Percentiles rank a stretch among this genome's conserved stretches.
Evolutionary conservation across 1,140 invertebrate genomes (phyloP).

Genomic region (Drosophila melanogaster): Release_6_plus_ISO1_MT NT_033777.3:18817501-18818000

Average conservation of each 20-base stretch:
- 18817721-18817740: background rate
- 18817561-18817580: too few relatives aligned
- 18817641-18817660: too few relatives aligned
- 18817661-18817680: too few relatives aligned
- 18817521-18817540: too few relatives aligned
- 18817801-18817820: constrained; percentile 31
- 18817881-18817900: constrained; percentile 25
- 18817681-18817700: background rate
- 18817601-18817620: too few relatives aligned
- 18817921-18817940: constrained; percentile 17
- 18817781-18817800: constrained; percentile 10
- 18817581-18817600: too few relatives aligned
- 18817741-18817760: constrained; percentile 28
- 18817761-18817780: constrained; percentile 20
- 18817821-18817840: background rate
- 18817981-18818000: constrained; percentile 42
- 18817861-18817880: constrained; percentile 18
- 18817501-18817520: background rate
- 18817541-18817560: too few relatives aligned
- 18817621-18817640: too few relatives aligned
- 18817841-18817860: constrained; percentile 20
- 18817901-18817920: constrained; percentile 26
- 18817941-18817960: constrained; percentile 19
- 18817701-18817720: background rate
- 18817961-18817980: constrained; percentile 36